A percentile compares a stretch with the other conserved stretches of the same genome.
phyloP scores from a whole-genome alignment of 92 coral and sea anemone genomes.

The Isaurus tuberculatus region DNA sequence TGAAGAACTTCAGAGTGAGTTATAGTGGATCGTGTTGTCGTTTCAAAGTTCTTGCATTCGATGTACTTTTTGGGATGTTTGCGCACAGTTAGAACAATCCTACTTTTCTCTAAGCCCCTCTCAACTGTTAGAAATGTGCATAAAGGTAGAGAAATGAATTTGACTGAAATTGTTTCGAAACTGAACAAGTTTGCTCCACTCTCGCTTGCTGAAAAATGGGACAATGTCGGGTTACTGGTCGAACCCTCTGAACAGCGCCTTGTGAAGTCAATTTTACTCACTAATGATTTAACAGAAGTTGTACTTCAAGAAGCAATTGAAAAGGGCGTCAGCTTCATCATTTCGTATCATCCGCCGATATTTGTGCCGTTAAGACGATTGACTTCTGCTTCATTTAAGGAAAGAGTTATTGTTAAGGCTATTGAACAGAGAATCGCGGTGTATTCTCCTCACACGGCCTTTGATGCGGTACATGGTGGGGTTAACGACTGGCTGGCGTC shows the following conservation, averaged over 20 bases:
- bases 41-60: conserved; percentile 6
- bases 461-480: conserved; percentile 96
- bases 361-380: conserved; percentile 88
- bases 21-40: no score
- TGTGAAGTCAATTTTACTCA: conserved; percentile 82
- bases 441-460: conserved; percentile 97
- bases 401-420: conserved; percentile 86
- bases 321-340: conserved; percentile 73
- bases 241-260: conserved; percentile 84
- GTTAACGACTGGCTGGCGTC: conserved; percentile 99
- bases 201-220: conserved; percentile 94
- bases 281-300: conserved; percentile 91
- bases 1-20: no score
- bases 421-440: conserved; percentile 89
- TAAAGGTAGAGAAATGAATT: conserved; percentile 69
- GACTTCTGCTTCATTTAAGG: conserved; percentile 80
- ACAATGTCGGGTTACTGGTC: conserved; percentile 95
- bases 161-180: conserved; percentile 71
- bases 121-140: conserved; percentile 5
- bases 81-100: background rate
- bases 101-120: background rate
- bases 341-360: conserved; percentile 97
- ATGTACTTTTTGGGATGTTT: background rate
- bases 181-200: conserved; percentile 86
- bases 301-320: conserved; percentile 92